Percentiles rank a stretch among this genome's conserved stretches.
Conservation (phyloP, 2,797 vertebrate genomes). For the Sparidentex hasta region DNA sequence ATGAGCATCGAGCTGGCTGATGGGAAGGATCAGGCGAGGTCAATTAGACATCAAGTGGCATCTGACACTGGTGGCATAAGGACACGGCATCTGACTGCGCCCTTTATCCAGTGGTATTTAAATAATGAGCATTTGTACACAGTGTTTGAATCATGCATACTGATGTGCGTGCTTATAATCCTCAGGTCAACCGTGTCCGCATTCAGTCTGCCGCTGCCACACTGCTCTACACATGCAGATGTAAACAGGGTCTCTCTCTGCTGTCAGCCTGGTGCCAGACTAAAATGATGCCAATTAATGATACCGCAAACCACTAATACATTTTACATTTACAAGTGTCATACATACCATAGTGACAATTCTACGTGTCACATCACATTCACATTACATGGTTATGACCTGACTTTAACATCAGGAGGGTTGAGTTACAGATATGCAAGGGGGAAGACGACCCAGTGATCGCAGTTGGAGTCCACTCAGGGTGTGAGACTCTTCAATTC, state of each 20-base stretch:
- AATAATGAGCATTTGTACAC: conserved; percentile 4
- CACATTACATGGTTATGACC: too few species aligned
- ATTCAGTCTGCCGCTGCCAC: not conserved
- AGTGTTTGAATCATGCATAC: conserved; percentile 5
- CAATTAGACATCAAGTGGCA: conserved; percentile 27
- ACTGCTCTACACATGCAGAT: not conserved
- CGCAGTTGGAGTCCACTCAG: too few species aligned
- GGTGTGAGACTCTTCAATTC: too few species aligned
- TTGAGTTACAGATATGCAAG: too few species aligned
- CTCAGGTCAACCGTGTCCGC: not conserved
- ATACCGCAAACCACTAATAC: too few species aligned
- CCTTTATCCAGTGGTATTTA: conserved; percentile 25
- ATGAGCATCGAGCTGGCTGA: conserved; percentile 11
- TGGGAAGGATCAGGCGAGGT: conserved; percentile 22
- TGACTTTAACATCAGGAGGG: too few species aligned
- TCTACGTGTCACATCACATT: too few species aligned
- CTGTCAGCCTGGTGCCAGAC: too few species aligned
- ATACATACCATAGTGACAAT: too few species aligned
- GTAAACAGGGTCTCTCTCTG: not conserved
- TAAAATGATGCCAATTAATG: too few species aligned
- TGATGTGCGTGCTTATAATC: not conserved
- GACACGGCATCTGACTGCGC: conserved; percentile 18
- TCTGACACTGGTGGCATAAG: conserved; percentile 10
- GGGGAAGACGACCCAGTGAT: too few species aligned
- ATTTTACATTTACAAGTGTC: too few species aligned